Conservation (phyloP, 2,888 invertebrate genomes). For the Pachycephus smyrnensis region DNA sequence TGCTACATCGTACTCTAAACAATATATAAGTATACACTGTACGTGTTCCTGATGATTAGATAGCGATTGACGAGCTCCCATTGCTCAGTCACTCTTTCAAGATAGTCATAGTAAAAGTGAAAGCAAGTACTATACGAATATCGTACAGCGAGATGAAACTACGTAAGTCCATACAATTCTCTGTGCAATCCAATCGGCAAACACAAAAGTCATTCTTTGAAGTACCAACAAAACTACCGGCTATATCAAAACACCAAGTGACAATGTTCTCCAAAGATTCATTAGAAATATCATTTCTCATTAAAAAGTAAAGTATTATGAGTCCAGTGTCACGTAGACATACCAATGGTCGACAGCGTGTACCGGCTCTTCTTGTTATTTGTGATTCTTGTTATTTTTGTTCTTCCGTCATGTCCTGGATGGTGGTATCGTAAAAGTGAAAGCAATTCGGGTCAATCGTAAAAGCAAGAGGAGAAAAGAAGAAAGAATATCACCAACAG, state of each 20-base stretch:
- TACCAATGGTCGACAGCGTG: neutral
- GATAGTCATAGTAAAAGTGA: neutral
- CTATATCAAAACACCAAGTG: neutral
- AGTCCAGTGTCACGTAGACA: neutral
- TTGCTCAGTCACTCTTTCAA: neutral
- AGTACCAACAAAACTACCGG: neutral
- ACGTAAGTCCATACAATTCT: neutral
- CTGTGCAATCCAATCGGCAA: neutral
- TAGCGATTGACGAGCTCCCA: neutral
- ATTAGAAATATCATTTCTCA: neutral
- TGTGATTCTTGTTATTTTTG: neutral
- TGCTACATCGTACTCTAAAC: neutral
- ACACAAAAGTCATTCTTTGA: neutral
- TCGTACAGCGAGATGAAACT: neutral
- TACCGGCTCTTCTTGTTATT: neutral
- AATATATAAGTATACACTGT: neutral
- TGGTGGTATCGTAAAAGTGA: slow-evolving; percentile 55
- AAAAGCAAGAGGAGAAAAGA: slow-evolving; percentile 53
- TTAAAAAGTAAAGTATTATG: neutral
- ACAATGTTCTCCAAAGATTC: neutral
- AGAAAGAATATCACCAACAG: neutral
- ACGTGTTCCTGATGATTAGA: neutral
- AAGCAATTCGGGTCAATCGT: slow-evolving; percentile 55
- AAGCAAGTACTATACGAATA: neutral
- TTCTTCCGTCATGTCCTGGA: neutral